Base-by-base conservation (phyloP, 2,113 vertebrate genomes). In the Zapus hudsonius region DNA sequence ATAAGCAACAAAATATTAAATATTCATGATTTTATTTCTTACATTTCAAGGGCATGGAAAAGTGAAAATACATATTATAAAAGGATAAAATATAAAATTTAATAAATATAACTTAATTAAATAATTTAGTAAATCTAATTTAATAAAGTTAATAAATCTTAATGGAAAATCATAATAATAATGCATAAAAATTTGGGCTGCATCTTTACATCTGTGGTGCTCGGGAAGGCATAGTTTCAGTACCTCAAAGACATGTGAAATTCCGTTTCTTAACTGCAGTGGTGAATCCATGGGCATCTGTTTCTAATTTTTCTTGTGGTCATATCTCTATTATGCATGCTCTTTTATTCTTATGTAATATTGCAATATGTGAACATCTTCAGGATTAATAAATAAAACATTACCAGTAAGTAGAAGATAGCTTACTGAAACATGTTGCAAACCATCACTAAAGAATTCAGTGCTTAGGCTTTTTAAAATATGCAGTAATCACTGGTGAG, bases 11-110 rank as follows among this genome's bases (percentile, higher is more conserved):
- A 20, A 88, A 42, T 4, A 59, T 15, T 93, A 79, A 89, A 70
- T 72, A 79, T 11, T 79, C 85, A 36, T 69, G 38, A 16, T 88
- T 90, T 13, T 1, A 93, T 91, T 69, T 96, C 19, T 4, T 0
- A n/a, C 22, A 42, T 92, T 95, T 94, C 66, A 95, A 76, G 86
- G 27, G 17, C n/a, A 57, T 40, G 36, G 23, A 69, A 88, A 91
- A 47, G 52, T 52, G 52, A 27, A 78, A 55, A 44, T 23, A 75
- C 38, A 22, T 31, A 63, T 33, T 25, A 19, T 5, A 31, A 29
- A 13, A 27, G 23, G 9, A 85, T 40, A 85, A 55, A 33, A 82
- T 42, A 44, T 33, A 42, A 63, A 52, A 52, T 52, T 52, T 15
- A 52, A 52, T 52, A 52, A 7, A 52, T 52, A 15, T 52, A 52